Base-by-base conservation (phyloP, 2,888 invertebrate species). In the Polia nebulosa region DNA sequence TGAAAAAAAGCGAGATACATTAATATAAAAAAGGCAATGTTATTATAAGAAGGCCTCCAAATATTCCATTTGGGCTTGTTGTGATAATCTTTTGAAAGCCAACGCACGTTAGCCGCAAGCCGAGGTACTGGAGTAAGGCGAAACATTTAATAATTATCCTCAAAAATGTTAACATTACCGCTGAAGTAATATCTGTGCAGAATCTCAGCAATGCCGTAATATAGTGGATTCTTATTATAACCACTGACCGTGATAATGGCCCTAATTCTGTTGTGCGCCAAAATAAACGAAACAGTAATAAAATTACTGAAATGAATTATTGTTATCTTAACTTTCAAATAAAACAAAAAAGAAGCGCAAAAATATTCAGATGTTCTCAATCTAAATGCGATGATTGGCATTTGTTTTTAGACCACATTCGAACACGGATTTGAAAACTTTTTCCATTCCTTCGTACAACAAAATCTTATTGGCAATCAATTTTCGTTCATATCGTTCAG, bases 41-140 rank as follows among this genome's bases (percentile, higher is more conserved):
- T 56, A 67, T 72, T 76, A 77, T 77, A 53, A 73, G 73, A 76
- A 75, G 53, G 36, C 69, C 66, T 69, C 63, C 27, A 75, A 78
- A 68, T 60, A 68, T 78, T 77, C 39, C 44, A 76, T 71, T 76
- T 62, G 53, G 59, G 69, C 57, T 58, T 64, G 55, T 72, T 72
- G 52, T 39, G 58, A 76, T 68, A 84, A 80, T 78, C 66, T 70
- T 77, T 72, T 75, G 34, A 71, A 78, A 80, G 45, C 66, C 41
- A 39, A 52, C 41, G 27, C 27, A 66, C 67, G 55, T 58, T 61
- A 44, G n/a, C 56, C 62, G 27, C 47, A 53, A 45, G 32, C 32
- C 25, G 32, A 65, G 47, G 66, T 56, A 52, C 51, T 39, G n/a
- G 44, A 73, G 53, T 61, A 34, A 36, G 49, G 57, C 20, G 57